phyloP scores from a whole-genome alignment of 1,140 invertebrate genomes.

The Bombus cullumanus region DNA sequence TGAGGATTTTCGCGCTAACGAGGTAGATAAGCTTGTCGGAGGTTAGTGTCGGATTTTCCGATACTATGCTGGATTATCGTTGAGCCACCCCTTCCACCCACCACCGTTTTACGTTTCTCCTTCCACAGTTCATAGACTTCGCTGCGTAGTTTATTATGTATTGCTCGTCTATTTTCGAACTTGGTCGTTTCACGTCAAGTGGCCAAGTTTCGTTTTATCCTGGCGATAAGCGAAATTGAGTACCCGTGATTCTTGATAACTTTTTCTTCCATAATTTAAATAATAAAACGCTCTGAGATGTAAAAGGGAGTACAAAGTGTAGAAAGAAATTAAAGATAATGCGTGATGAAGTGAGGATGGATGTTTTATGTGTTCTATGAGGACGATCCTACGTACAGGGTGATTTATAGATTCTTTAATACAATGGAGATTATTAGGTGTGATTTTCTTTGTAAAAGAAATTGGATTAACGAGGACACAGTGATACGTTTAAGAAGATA shows the following conservation, averaged over 20 bases:
- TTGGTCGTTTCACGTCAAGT: background rate
- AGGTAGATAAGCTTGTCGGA: constrained; percentile 65
- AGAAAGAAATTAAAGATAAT: background rate
- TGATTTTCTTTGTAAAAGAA: background rate
- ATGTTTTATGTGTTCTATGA: too few relatives aligned
- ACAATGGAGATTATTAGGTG: background rate
- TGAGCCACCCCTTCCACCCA: constrained; percentile 14
- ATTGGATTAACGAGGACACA: background rate
- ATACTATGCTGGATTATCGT: constrained; percentile 63
- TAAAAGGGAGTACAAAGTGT: background rate
- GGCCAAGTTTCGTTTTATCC: background rate
- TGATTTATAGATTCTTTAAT: background rate
- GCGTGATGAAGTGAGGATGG: background rate
- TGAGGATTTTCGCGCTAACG: constrained; percentile 56
- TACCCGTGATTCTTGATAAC: background rate
- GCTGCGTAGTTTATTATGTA: constrained; percentile 11
- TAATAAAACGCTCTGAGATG: background rate
- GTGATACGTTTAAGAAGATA: too few relatives aligned
- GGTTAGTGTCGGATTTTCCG: constrained; percentile 65
- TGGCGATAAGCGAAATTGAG: background rate
- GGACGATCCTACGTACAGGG: background rate
- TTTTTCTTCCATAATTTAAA: background rate
- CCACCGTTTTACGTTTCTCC: background rate
- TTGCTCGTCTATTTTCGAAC: background rate
- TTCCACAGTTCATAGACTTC: background rate